Evolutionary conservation across 37 sponge, comb jelly and placozoan genomes (phyloP), one percentile per base, ranked within the genome.

Genomic region (Beroe forskalii): DNA sequence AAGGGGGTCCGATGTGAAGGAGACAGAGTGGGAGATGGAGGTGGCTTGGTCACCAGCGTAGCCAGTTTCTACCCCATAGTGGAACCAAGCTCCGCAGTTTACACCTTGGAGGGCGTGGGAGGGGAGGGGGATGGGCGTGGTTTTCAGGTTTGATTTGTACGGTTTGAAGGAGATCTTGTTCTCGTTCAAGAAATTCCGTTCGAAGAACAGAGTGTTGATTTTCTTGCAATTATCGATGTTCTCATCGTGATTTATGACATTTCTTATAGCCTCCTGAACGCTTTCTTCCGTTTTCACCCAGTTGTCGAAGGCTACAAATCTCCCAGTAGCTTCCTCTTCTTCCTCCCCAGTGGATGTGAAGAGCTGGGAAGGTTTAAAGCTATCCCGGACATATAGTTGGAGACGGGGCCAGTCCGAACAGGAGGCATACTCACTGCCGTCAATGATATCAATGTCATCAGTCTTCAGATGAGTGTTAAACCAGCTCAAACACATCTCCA

Each of bases 21-120:
- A 69, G 9, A 69, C 72, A 1, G 72, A 69, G 72, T 69, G 25
- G 38, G 33, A 25, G 38, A 69, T 69, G 33, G 72, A 69, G 17
- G 72, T 9, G 35, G 72, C 32, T 37, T 69, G 72, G 39, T 69
- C 72, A 9, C 72, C 72, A 8, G 72, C 9, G 55, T 38, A 80
- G 2, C 86, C 86, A 32, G 24, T 38, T 32, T 80, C 86, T 19
- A 43, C 33, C 17, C 66, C 66, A 64, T n/a, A 3, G n/a, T 38
- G 24, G 0, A 41, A 20, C 60, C 86, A 80, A 27, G 36, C 27
- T 1, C 86, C 86, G 27, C 60, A 37, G 60, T 69, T 69, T 3
- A 33, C 72, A 69, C 72, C 72, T 33, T 69, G 72, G 35, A 69
- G 38, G 32, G 72, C 33, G 32, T 69, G 72, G 72, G 25, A 32